phyloP scores from a whole-genome alignment of 2,797 vertebrate species.

The Tenualosa ilisha region DNA sequence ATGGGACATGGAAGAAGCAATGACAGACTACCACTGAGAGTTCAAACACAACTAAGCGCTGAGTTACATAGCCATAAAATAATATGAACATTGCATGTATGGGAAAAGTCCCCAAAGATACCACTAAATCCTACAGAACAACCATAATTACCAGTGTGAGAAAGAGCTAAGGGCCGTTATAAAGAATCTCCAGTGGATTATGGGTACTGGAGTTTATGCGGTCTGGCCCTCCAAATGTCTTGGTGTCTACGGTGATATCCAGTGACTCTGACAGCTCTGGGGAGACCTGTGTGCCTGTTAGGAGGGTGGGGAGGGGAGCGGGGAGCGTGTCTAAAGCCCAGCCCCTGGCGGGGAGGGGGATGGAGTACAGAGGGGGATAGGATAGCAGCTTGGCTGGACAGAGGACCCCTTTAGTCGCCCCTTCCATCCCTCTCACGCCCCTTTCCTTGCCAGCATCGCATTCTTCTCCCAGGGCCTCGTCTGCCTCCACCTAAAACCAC shows the following conservation, averaged over 20 bases:
- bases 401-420: neutral
- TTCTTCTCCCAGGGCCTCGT: conserved; percentile 45
- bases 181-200: conserved; percentile 20
- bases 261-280: neutral
- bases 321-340: neutral
- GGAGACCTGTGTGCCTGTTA: neutral
- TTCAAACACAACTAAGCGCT: neutral
- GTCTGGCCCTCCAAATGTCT: neutral
- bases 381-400: neutral
- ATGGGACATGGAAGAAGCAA: neutral
- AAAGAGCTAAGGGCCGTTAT: neutral
- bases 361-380: neutral
- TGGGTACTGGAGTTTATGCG: conserved; percentile 18
- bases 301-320: neutral
- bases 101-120: neutral
- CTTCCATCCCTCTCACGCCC: neutral
- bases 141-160: neutral
- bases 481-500: conserved; percentile 44
- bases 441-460: neutral
- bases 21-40: neutral
- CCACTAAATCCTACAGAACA: neutral
- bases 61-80: neutral
- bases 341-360: neutral
- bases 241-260: neutral
- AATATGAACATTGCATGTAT: neutral